These are phyloP conservation scores for Sialia sialis DNA, from an alignment of 2,113 vertebrate species.

Conservation along the genomic window DNA sequence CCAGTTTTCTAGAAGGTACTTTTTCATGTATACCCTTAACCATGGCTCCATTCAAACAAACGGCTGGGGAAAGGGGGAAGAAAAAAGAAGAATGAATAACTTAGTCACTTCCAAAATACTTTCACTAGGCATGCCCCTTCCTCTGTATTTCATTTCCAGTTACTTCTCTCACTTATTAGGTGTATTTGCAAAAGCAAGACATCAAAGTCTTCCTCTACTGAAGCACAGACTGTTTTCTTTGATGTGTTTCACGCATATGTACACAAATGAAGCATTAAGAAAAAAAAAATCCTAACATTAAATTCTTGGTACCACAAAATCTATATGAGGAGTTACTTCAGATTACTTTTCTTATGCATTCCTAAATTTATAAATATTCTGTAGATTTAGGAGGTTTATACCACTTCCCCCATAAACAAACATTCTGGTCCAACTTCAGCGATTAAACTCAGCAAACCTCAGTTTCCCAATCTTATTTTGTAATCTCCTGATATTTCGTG, in stretches of 20 bases:
- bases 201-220: not conserved
- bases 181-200: not conserved
- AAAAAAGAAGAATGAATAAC: not conserved
- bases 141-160: not conserved
- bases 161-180: not conserved
- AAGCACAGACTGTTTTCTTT: not conserved
- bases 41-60: not conserved
- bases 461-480: not conserved
- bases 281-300: not conserved
- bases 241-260: not conserved
- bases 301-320: not conserved
- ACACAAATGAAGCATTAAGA: not conserved
- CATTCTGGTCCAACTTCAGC: not conserved
- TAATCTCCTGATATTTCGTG: not conserved
- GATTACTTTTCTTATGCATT: not conserved
- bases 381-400: not conserved
- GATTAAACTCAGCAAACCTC: not conserved
- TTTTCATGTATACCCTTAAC: not conserved
- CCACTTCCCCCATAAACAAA: not conserved
- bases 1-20: not conserved
- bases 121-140: not conserved
- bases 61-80: fast-evolving
- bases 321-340: not conserved
- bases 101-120: not conserved
- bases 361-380: not conserved